phyloP scores from a whole-genome alignment of 2,888 invertebrate genomes.

The Limnephilus marmoratus region DNA sequence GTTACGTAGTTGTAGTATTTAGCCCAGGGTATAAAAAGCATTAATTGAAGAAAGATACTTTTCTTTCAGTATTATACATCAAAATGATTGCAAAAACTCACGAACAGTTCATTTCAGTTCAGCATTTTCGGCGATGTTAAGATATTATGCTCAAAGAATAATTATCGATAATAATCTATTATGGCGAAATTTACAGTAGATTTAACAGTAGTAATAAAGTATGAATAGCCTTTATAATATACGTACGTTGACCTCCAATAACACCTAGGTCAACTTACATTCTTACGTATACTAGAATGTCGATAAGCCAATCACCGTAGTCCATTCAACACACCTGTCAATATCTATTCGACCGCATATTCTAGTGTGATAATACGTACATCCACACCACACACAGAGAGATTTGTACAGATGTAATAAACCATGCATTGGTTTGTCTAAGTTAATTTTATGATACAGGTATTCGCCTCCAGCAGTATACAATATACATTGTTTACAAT shows the following conservation, averaged over 20 bases:
- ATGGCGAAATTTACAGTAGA: neutral
- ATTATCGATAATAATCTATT: neutral
- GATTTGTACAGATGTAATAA: neutral
- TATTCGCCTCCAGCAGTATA: neutral
- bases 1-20: too few relatives aligned
- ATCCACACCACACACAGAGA: neutral
- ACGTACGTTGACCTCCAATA: slow-evolving; percentile 22
- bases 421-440: neutral
- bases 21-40: too few relatives aligned
- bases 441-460: neutral
- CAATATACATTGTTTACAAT: neutral
- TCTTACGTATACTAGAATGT: neutral
- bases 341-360: neutral
- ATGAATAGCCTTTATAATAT: neutral
- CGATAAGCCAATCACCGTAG: neutral
- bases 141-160: too few relatives aligned
- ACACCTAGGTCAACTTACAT: slow-evolving; percentile 22
- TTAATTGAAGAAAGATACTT: too few relatives aligned
- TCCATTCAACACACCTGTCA: neutral
- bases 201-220: neutral
- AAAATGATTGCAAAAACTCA: too few relatives aligned
- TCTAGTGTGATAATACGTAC: neutral
- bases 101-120: too few relatives aligned
- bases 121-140: too few relatives aligned
- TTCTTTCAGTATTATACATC: too few relatives aligned